Evolutionary conservation across 2,113 vertebrate species (phyloP).

Genomic region (Turnix velox): DNA sequence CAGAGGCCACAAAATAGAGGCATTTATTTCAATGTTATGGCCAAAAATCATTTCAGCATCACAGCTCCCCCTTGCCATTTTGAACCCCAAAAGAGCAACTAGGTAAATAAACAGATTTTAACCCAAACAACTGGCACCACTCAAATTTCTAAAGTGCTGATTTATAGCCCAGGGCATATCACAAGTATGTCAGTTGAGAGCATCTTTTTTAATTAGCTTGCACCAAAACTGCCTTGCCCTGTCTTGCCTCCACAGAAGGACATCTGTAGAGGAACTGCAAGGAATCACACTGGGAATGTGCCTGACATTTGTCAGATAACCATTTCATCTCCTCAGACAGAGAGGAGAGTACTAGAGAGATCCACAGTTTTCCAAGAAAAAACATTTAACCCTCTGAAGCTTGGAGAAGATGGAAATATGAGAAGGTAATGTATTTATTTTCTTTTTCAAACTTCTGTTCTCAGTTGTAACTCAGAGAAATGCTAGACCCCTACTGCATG

Average conservation of each 20-base stretch:
- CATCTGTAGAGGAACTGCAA: background rate
- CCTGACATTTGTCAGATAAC: background rate
- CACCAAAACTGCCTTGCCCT: background rate
- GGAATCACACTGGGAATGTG: background rate
- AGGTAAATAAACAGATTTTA: background rate
- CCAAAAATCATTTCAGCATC: background rate
- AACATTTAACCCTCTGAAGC: background rate
- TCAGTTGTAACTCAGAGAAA: background rate
- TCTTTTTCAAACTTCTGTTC: background rate
- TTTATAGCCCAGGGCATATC: background rate
- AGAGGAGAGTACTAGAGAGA: background rate
- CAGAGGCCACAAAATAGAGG: background rate
- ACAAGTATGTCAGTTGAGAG: fast-evolving
- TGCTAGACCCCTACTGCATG: background rate
- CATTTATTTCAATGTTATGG: background rate
- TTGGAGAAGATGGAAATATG: background rate
- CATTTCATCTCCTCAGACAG: background rate
- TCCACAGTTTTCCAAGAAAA: background rate
- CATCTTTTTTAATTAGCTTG: background rate
- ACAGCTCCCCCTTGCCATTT: background rate
- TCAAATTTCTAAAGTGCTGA: background rate
- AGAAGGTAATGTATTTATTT: background rate
- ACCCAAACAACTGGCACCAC: background rate
- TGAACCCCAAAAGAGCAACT: background rate
- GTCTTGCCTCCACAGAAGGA: background rate